These are phyloP conservation scores for Protaetia brevitarsis DNA, from an alignment of 1,140 invertebrate genomes.

Conservation along the genomic window DNA sequence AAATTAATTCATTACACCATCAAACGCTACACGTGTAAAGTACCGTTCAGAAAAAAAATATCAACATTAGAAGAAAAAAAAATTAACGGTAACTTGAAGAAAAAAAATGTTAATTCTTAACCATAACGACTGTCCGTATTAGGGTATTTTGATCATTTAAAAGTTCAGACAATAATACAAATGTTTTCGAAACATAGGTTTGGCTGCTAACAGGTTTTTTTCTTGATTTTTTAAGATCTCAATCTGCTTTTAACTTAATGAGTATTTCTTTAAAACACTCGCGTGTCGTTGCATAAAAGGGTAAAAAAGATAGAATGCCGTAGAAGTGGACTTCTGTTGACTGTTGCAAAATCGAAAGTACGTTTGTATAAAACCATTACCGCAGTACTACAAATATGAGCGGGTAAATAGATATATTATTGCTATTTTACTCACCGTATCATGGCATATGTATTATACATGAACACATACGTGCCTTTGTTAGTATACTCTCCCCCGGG, in stretches of 20 bases:
- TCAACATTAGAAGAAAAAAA: neutral
- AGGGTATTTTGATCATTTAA: neutral
- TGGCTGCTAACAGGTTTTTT: too few relatives aligned
- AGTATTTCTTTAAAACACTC: neutral
- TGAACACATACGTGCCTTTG: too few relatives aligned
- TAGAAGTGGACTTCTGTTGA: neutral
- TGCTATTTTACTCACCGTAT: too few relatives aligned
- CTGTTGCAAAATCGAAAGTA: neutral
- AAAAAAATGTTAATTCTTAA: constrained; percentile 1
- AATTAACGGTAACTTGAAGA: neutral
- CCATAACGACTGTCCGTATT: neutral
- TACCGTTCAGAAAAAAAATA: neutral
- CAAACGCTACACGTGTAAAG: neutral
- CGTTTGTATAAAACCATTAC: too few relatives aligned
- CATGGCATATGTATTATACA: too few relatives aligned
- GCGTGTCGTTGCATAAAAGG: neutral
- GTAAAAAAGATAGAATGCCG: neutral
- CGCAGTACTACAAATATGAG: neutral
- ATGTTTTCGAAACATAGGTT: neutral
- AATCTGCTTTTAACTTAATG: too few relatives aligned
- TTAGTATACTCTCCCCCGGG: neutral
- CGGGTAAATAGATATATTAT: neutral
- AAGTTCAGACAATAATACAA: neutral
- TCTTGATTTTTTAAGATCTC: too few relatives aligned
- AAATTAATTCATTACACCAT: neutral